These are phyloP conservation scores for Pasiphila rectangulata DNA, from an alignment of 2,888 invertebrate species.

Conservation along the genomic window DNA sequence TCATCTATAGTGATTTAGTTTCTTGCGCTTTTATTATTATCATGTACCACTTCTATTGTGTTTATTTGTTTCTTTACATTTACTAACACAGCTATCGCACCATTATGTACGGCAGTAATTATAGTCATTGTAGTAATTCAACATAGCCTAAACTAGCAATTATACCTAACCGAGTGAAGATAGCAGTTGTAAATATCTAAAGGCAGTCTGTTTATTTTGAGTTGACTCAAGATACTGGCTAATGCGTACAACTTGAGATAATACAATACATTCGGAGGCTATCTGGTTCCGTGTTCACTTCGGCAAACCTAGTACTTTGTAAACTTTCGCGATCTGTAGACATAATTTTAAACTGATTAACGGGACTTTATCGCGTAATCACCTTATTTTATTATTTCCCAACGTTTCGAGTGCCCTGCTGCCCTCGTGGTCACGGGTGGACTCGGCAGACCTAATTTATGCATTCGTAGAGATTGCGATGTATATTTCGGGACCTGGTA, in stretches of 20 bases:
- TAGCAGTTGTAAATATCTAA: constrained; percentile 11
- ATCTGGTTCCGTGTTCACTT: neutral
- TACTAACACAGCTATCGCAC: neutral
- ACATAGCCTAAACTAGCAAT: constrained; percentile 27
- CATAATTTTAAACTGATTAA: too few species aligned
- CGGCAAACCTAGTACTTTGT: neutral
- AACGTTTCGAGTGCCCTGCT: too few species aligned
- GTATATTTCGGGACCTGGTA: constrained; percentile 4
- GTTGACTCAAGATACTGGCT: constrained; percentile 12
- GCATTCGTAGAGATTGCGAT: neutral
- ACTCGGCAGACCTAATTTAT: constrained; percentile 5
- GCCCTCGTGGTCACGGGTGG: too few species aligned
- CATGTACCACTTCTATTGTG: too few species aligned
- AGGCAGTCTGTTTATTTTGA: constrained; percentile 8
- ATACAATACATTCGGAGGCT: neutral
- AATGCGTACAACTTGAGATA: constrained; percentile 4
- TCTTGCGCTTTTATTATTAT: neutral
- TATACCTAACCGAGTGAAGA: constrained; percentile 12
- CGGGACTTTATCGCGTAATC: too few species aligned
- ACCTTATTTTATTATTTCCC: too few species aligned
- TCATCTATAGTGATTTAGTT: neutral
- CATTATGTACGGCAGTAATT: neutral
- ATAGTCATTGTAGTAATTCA: constrained; percentile 5
- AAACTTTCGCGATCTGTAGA: too few species aligned
- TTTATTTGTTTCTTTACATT: neutral